Percentiles rank a stretch among this genome's conserved stretches.
Conservation (phyloP, 2,888 invertebrate genomes). For the Heliconius aoede region DNA sequence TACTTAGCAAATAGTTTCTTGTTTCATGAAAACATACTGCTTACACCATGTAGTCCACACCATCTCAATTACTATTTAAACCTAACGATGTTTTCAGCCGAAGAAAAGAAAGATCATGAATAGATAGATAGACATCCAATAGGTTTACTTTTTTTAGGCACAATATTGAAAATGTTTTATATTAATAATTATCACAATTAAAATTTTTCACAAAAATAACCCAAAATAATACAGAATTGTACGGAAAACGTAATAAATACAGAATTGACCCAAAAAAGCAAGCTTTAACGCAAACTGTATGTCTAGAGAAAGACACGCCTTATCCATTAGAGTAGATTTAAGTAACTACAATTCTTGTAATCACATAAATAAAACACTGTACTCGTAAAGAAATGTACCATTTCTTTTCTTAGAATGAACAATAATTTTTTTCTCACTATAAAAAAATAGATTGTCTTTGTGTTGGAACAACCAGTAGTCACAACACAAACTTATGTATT, state of each 20-base stretch:
- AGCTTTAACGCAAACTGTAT: slow-evolving; percentile 32
- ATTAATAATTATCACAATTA: too few species aligned
- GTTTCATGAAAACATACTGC: too few species aligned
- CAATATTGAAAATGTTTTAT: too few species aligned
- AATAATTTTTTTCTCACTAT: not conserved
- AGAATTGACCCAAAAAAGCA: slow-evolving; percentile 16
- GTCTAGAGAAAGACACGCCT: slow-evolving; percentile 35
- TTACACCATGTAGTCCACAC: too few species aligned
- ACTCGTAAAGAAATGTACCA: not conserved
- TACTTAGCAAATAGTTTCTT: too few species aligned
- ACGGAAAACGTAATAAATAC: slow-evolving; percentile 7
- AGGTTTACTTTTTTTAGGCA: too few species aligned
- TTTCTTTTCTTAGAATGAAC: not conserved
- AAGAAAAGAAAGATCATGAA: too few species aligned
- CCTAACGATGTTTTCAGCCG: too few species aligned
- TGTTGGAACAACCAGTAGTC: too few species aligned
- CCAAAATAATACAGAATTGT: slow-evolving; percentile 27
- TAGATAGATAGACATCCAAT: too few species aligned
- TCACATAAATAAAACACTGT: slow-evolving; percentile 17
- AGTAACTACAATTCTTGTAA: slow-evolving; percentile 24
- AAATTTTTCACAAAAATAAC: not conserved
- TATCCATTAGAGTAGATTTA: slow-evolving; percentile 34
- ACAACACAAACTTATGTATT: too few species aligned
- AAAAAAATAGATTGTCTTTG: not conserved
- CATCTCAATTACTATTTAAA: too few species aligned